Evolutionary conservation across 30 jellyfish, hydroid and myxozoan species (phyloP).

Genomic region (Nemopilema nomurai): DNA sequence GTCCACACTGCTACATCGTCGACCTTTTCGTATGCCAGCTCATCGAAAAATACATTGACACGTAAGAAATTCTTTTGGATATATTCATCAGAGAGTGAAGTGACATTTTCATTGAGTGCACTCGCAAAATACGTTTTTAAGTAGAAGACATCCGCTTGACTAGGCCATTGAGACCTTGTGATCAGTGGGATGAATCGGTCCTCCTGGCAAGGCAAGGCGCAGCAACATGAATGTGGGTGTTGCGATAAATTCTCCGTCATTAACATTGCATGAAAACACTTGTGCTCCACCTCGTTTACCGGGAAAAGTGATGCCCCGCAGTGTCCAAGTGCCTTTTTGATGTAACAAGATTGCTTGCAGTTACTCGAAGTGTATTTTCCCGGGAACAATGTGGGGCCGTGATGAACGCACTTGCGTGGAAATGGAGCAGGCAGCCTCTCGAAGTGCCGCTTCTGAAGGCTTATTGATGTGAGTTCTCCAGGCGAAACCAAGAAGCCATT

Average conservation of each 20-base stretch:
- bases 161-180: constrained; percentile 1
- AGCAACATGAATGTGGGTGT: neutral
- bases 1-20: constrained; percentile 11
- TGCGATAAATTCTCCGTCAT: neutral
- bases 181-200: neutral
- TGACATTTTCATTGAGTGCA: neutral
- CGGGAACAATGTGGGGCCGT: neutral
- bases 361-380: neutral
- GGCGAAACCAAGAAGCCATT: constrained; percentile 6
- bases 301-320: neutral
- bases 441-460: neutral
- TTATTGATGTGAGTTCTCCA: neutral
- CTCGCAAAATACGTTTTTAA: neutral
- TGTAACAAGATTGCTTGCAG: constrained; percentile 1
- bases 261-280: neutral
- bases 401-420: neutral
- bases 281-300: neutral
- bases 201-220: constrained; percentile 5
- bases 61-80: constrained; percentile 1
- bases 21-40: constrained; percentile 8
- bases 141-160: neutral
- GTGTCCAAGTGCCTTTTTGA: neutral
- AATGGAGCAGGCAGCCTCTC: constrained; percentile 7
- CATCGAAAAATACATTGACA: neutral
- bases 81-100: neutral